A percentile compares a stretch with the other conserved stretches of the same genome.
Conservation (phyloP, 1,140 invertebrate genomes). For the Phymastichus coffea region DNA sequence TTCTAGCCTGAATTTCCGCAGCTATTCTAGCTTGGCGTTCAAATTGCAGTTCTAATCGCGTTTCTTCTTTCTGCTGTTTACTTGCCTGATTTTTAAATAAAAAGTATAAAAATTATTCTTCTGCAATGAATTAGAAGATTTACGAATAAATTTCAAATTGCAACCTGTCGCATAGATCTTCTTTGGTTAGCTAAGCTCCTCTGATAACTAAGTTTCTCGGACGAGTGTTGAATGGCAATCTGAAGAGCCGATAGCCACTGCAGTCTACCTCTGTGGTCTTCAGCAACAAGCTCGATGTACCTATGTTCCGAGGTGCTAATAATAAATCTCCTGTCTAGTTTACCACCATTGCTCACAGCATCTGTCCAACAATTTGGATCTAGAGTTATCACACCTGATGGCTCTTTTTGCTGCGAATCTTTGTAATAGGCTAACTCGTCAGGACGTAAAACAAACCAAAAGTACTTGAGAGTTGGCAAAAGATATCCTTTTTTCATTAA, state of each 20-base stretch:
- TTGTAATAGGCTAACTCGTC: slow-evolving; percentile 75
- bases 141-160: slow-evolving; percentile 29
- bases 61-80: slow-evolving; percentile 60
- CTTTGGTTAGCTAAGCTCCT: slow-evolving; percentile 59
- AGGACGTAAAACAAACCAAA: slow-evolving; percentile 78
- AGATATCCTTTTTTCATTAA: slow-evolving; percentile 74
- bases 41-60: slow-evolving; percentile 61
- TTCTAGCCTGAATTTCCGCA: slow-evolving; percentile 65
- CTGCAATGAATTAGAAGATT: background rate
- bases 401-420: slow-evolving; percentile 69
- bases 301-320: slow-evolving; percentile 66
- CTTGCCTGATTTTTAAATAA: slow-evolving; percentile 42
- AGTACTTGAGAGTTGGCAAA: slow-evolving; percentile 73
- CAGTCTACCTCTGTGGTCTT: slow-evolving; percentile 69
- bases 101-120: background rate
- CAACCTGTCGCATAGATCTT: slow-evolving; percentile 62
- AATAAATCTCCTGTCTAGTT: slow-evolving; percentile 59
- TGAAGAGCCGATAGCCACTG: slow-evolving; percentile 73
- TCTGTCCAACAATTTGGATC: slow-evolving; percentile 68
- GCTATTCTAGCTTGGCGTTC: slow-evolving; percentile 68
- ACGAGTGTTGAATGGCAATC: slow-evolving; percentile 67
- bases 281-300: slow-evolving; percentile 68
- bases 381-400: slow-evolving; percentile 67
- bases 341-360: slow-evolving; percentile 57
- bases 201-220: slow-evolving; percentile 67